phyloP scores from a whole-genome alignment of 2,888 invertebrate genomes.

The Tuta absoluta region DNA sequence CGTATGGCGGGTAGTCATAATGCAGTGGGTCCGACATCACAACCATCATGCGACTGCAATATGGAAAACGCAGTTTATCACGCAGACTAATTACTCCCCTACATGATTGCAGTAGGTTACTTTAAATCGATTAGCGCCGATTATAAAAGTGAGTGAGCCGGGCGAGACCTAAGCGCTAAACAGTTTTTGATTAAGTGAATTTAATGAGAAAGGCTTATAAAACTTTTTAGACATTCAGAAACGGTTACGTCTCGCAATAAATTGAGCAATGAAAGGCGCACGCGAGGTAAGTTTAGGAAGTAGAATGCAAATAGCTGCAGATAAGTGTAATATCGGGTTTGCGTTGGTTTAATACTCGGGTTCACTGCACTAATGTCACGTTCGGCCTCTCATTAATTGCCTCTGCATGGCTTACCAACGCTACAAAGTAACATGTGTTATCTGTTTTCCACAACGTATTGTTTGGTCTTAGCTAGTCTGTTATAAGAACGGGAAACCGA shows the following conservation, averaged over 20 bases:
- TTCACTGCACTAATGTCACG: constrained; percentile 78
- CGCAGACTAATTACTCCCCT: neutral
- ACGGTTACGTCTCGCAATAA: constrained; percentile 36
- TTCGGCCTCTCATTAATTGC: constrained; percentile 78
- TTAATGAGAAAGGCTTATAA: constrained; percentile 16
- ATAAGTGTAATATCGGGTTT: constrained; percentile 77
- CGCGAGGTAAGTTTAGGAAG: constrained; percentile 71
- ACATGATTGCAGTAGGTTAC: neutral
- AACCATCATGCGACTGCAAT: constrained; percentile 20
- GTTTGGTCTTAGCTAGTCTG: constrained; percentile 31
- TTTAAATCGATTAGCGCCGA: constrained; percentile 9
- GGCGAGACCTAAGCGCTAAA: constrained; percentile 9
- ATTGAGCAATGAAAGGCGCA: constrained; percentile 43
- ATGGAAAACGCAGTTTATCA: constrained; percentile 9
- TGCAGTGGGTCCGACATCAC: constrained; percentile 18
- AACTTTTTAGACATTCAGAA: constrained; percentile 30
- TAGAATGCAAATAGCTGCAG: constrained; percentile 77
- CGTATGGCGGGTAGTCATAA: constrained; percentile 13
- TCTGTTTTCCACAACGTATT: constrained; percentile 57
- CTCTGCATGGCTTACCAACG: constrained; percentile 49
- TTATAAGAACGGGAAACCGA: constrained; percentile 20
- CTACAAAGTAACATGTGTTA: constrained; percentile 62
- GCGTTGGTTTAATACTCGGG: constrained; percentile 69
- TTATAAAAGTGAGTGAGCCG: constrained; percentile 7
- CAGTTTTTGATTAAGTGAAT: constrained; percentile 14